Base-by-base conservation (phyloP, 2,113 vertebrate genomes). In the Turdus rufiventris region DNA sequence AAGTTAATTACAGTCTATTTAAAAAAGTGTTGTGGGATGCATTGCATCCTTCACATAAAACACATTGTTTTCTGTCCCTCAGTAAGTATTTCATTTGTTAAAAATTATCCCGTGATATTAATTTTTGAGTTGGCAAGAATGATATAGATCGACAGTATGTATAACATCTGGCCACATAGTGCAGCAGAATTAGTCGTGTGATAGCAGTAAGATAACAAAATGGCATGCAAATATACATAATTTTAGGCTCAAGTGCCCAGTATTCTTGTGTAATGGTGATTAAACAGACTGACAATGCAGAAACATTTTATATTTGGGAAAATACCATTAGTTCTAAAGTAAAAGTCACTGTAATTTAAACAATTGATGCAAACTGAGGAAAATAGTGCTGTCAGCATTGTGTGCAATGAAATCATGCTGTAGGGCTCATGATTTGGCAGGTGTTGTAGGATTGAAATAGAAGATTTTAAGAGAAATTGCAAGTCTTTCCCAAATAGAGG, bases 101-200 rank as follows among this genome's bases (percentile, higher is more conserved):
- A 79, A 89, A 94, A 88, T 40, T 25, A 73, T 93, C 42, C 58
- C 83, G 40, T 80, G 38, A 61, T 88, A 86, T 26, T 85, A 19
- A 83, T 71, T 78, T 91, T 70, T 77, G 54, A 61, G 36, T 95
- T 96, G 68, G 72, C 67, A 94, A 58, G 71, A 84, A 63, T 84
- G 29, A 53, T 91, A 24, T 34, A 78, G 54, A 88, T 94, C 71
- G 79, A 53, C 48, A 62, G 36, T 84, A 43, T 78, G 34, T 83
- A 65, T 85, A 74, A 95, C 91, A 94, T 96, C 88, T 92, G 93
- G 42, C 43, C 75, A 67, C 29, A 58, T 9, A 84, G n/a, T 89
- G 42, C 31, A 57, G 53, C 60, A 81, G 84, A 85, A 93, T 93
- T 85, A 92, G 71, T 92, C 1, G 0, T 75, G 43, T 5, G 6